Evolutionary conservation across 1,140 invertebrate species (phyloP).

Genomic region (Lepidurus couesii): DNA sequence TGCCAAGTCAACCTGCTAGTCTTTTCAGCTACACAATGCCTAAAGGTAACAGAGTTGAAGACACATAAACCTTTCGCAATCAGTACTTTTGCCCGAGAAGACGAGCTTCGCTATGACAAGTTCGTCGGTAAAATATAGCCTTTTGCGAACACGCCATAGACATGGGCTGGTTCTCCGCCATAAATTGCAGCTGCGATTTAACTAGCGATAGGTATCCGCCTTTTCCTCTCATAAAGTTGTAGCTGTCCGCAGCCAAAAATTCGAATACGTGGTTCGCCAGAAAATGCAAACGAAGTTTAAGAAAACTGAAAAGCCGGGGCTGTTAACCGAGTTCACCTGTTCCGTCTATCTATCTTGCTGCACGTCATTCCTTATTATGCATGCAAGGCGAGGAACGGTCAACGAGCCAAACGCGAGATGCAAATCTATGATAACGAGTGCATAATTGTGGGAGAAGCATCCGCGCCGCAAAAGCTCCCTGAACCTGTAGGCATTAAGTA

Average conservation of each 20-base stretch:
- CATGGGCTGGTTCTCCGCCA: neutral
- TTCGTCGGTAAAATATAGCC: neutral
- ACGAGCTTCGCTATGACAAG: neutral
- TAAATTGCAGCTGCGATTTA: neutral
- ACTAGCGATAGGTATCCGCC: neutral
- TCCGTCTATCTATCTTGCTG: neutral
- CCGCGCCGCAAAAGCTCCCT: neutral
- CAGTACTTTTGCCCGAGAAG: neutral
- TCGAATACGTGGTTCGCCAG: neutral
- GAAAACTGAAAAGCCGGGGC: neutral
- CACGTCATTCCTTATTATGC: neutral
- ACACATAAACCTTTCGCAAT: neutral
- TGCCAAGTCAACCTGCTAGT: neutral
- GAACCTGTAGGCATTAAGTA: constrained; percentile 10
- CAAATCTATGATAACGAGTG: constrained; percentile 10
- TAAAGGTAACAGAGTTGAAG: neutral
- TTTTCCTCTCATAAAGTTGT: neutral
- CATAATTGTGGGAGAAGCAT: constrained; percentile 5
- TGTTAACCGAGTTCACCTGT: neutral
- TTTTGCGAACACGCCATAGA: neutral
- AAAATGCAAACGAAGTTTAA: constrained; percentile 4
- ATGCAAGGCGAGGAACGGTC: neutral
- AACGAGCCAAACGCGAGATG: constrained; percentile 1
- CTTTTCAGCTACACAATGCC: neutral
- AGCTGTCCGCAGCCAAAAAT: neutral